phyloP scores from a whole-genome alignment of 2,797 vertebrate species.

The Syndactyla subalaris region DNA sequence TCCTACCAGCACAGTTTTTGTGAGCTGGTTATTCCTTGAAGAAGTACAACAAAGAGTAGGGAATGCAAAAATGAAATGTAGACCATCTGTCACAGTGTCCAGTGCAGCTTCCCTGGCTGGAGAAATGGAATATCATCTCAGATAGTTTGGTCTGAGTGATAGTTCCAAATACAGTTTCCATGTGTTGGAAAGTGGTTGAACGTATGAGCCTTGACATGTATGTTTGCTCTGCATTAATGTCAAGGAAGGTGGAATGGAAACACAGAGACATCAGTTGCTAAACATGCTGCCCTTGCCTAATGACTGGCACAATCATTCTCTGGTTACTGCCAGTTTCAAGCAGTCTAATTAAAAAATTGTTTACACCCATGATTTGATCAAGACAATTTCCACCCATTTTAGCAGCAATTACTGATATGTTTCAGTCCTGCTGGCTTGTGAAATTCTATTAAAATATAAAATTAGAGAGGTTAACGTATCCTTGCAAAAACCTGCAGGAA shows the following conservation, averaged over 20 bases:
- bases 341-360: constrained; percentile 44
- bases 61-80: not conserved
- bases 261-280: not conserved
- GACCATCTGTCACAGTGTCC: accelerated
- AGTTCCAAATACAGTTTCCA: too few relatives aligned
- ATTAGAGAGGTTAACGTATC: not conserved
- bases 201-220: accelerated
- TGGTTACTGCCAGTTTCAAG: constrained; percentile 3
- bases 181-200: not conserved
- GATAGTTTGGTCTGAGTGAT: not conserved
- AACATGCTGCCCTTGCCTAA: not conserved
- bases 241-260: not conserved
- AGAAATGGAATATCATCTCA: not conserved
- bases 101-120: not conserved
- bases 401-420: constrained; percentile 7
- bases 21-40: not conserved
- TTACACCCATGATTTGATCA: constrained; percentile 37
- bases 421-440: not conserved
- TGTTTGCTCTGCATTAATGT: not conserved
- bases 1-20: not conserved
- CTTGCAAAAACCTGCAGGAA: constrained; percentile 43
- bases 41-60: not conserved
- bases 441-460: constrained; percentile 49
- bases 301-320: not conserved
- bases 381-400: constrained; percentile 46